These are phyloP conservation scores for Mythimna impura DNA, from an alignment of 2,888 invertebrate genomes.

Conservation along the genomic window DNA sequence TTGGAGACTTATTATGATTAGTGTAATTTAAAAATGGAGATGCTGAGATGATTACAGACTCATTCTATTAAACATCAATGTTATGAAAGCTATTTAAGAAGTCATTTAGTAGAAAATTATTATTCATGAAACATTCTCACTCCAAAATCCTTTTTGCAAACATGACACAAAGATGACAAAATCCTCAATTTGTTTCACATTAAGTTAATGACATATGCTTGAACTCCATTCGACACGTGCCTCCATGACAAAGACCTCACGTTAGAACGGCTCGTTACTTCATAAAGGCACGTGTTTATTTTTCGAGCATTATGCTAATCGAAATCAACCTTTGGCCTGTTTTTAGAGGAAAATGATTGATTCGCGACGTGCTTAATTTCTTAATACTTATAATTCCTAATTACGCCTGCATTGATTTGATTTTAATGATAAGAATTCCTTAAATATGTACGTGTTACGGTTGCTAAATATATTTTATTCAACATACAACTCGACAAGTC, in stretches of 20 bases:
- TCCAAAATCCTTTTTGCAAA: constrained; percentile 4
- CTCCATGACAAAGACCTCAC: constrained; percentile 5
- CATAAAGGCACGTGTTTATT: constrained; percentile 7
- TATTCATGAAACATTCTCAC: background rate
- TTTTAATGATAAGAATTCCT: too few relatives aligned
- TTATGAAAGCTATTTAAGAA: background rate
- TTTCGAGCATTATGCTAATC: constrained; percentile 15
- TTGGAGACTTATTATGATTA: too few relatives aligned
- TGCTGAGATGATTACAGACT: background rate
- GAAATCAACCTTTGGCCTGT: constrained; percentile 21
- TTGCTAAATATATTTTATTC: too few relatives aligned
- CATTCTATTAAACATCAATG: background rate
- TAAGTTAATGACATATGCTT: constrained; percentile 11
- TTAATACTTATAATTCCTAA: too few relatives aligned
- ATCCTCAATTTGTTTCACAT: constrained; percentile 38
- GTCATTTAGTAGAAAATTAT: background rate
- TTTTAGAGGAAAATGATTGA: background rate
- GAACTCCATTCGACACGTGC: constrained; percentile 10
- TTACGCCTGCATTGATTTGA: too few relatives aligned
- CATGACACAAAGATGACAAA: background rate
- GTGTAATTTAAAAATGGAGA: background rate
- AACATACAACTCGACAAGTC: too few relatives aligned
- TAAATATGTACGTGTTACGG: too few relatives aligned
- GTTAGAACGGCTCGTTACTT: constrained; percentile 13
- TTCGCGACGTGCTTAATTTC: background rate